Conservation (phyloP, 2,797 vertebrate genomes). For the Acanthis flammea region DNA sequence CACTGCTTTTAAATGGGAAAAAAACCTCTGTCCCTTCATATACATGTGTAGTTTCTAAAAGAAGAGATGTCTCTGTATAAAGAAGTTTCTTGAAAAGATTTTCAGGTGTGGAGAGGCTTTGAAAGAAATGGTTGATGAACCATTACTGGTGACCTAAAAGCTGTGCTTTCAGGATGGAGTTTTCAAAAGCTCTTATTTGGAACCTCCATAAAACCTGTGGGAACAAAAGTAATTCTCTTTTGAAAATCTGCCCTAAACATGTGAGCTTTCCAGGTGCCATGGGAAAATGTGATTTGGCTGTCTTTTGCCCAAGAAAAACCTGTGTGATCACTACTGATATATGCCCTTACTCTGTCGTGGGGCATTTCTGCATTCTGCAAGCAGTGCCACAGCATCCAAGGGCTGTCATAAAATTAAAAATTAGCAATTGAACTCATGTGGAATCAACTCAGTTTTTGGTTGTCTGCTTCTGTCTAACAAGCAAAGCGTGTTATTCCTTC, state of each 20-base stretch:
- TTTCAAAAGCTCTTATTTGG: not conserved
- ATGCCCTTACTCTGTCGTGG: not conserved
- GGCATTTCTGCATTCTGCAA: not conserved
- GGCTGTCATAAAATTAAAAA: not conserved
- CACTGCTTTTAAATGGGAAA: slow-evolving; percentile 7
- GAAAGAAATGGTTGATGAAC: not conserved
- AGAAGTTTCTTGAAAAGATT: not conserved
- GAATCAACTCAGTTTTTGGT: not conserved
- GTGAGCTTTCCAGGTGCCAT: not conserved
- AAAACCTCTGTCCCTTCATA: not conserved
- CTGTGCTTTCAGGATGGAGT: not conserved
- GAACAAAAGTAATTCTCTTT: not conserved
- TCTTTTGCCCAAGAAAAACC: not conserved
- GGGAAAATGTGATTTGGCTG: not conserved
- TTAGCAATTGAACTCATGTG: not conserved
- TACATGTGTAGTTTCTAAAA: not conserved
- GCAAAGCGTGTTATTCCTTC: not conserved
- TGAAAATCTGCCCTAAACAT: not conserved
- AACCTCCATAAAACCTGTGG: not conserved
- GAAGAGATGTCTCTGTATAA: not conserved
- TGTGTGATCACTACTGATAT: not conserved
- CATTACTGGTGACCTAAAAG: not conserved
- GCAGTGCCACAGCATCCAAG: not conserved
- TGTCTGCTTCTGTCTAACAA: not conserved
- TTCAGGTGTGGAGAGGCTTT: not conserved